Evolutionary conservation across 53 echinoderm and acorn worm species (phyloP), one percentile per base, ranked within the genome.

Genomic region (Holothuria scabra): DNA sequence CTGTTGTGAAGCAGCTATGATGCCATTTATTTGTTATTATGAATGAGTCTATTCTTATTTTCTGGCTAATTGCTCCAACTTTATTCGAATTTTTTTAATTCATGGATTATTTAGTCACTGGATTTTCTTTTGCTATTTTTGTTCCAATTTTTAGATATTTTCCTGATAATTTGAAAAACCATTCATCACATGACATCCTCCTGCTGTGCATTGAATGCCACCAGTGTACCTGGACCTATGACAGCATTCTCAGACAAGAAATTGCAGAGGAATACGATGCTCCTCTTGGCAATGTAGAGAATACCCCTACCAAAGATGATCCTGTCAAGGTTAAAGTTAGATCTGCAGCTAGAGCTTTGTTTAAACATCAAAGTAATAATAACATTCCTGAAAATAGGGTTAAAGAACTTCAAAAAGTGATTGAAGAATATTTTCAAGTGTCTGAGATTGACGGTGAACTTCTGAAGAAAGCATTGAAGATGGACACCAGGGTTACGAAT

Each of bases 131-230:
- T 52, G 3, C 18, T 52, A 16, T 52, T 16, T 44, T 10, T 52
- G 18, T 18, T n/a, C 18, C 52, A 52, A 52, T 33, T 70, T 70
- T 22, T 83, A 97, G 99, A 66, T 79, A 93, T 84, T 97, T 97
- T 59, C 99, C 99, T 46, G 87, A 90, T 29, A 76, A 83, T 60
- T 79, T 92, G 55, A 95, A 94, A 68, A 89, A 89, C 67, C 94
- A 97, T 79, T 90, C 99, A 14, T 97, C 99, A 1, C 99, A 97
- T 72, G 99, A 97, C 60, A 90, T 94, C 41, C 84, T 97, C 28
- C 90, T 97, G 9, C 80, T 97, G 16, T 97, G 99, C 49, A 84
- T 92, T 0, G 46, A 65, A 23, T 97, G 99, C 56, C 99, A 97
- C 61, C 94, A 94, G 52, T 81, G 61, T 55, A 97, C 92, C 68